A percentile compares a stretch with the other conserved stretches of the same genome.
Conservation (phyloP, 35 echinoderm and acorn worm species). For the Strongylocentrotus purpuratus region DNA sequence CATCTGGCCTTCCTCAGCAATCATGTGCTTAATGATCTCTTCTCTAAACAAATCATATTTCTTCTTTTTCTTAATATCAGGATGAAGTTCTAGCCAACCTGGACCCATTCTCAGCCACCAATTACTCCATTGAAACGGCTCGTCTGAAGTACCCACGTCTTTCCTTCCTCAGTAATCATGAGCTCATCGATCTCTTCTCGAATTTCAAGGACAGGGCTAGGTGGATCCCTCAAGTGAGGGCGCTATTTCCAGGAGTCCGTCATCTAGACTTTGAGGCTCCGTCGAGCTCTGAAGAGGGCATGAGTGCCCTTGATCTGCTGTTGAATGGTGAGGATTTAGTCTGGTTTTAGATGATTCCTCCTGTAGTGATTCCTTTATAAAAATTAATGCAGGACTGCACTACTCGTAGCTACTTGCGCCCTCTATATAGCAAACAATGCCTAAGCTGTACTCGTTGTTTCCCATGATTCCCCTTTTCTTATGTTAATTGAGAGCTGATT, state of each 20-base stretch:
- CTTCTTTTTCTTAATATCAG: conserved; percentile 43
- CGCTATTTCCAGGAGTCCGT: conserved; percentile 70
- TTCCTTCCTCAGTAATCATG: conserved; percentile 89
- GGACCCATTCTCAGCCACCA: conserved; percentile 33
- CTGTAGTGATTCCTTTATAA: too few species aligned
- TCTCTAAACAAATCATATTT: conserved; percentile 13
- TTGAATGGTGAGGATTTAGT: conserved; percentile 71
- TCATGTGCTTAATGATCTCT: conserved; percentile 66
- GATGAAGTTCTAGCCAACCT: conserved; percentile 79
- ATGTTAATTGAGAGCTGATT: too few species aligned
- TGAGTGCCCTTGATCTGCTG: conserved; percentile 75
- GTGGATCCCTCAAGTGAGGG: conserved; percentile 80
- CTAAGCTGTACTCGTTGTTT: too few species aligned
- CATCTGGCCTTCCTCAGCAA: conserved; percentile 89
- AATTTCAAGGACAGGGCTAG: conserved; percentile 61
- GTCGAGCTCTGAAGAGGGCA: conserved; percentile 15
- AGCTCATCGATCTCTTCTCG: conserved; percentile 79
- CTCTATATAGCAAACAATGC: too few species aligned
- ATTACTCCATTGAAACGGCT: conserved; percentile 33
- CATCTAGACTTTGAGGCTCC: conserved; percentile 72
- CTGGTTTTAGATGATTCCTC: too few species aligned
- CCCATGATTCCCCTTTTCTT: too few species aligned
- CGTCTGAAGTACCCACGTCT: conserved; percentile 75
- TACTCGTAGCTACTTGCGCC: too few species aligned
- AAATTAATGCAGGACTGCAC: too few species aligned